These are phyloP conservation scores for Anguilla rostrata DNA, from an alignment of 2,113 vertebrate species.

Conservation along the genomic window DNA sequence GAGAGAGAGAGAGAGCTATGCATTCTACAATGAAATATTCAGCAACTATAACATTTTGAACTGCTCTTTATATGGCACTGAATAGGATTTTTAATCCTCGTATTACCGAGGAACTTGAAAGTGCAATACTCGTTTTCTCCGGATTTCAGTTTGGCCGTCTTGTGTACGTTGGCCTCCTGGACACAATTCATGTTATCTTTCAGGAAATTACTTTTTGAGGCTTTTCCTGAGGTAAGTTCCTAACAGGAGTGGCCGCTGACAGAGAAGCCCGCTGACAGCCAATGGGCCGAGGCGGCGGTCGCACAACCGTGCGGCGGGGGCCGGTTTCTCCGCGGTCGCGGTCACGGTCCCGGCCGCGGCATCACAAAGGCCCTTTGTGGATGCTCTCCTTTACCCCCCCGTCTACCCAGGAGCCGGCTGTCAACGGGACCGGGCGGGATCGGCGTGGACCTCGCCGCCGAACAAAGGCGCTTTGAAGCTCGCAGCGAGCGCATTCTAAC, in stretches of 20 bases:
- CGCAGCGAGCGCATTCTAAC: slow-evolving; percentile 26
- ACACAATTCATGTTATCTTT: not conserved
- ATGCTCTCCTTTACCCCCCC: slow-evolving; percentile 25
- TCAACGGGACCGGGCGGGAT: slow-evolving; percentile 50
- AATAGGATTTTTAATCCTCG: not conserved
- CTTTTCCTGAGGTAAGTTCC: too few species aligned
- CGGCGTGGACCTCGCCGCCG: slow-evolving; percentile 45
- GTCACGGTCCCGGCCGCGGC: not conserved
- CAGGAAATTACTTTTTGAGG: not conserved
- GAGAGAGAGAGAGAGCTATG: not conserved
- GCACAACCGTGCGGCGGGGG: not conserved
- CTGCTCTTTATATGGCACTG: not conserved
- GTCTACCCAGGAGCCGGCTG: slow-evolving; percentile 32
- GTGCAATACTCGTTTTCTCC: not conserved
- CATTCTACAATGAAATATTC: not conserved
- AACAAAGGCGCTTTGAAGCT: slow-evolving; percentile 65
- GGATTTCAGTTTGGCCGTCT: not conserved
- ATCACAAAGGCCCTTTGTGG: slow-evolving; percentile 51
- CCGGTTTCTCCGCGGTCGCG: too few species aligned
- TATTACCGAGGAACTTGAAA: not conserved
- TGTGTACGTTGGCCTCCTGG: not conserved
- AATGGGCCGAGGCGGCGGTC: not conserved
- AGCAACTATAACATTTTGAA: not conserved
- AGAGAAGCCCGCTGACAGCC: not conserved
- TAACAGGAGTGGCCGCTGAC: not conserved